Evolutionary conservation across 2,113 vertebrate genomes (phyloP), one percentile per base, ranked within the genome.

Genomic region (Heliornis fulica): DNA sequence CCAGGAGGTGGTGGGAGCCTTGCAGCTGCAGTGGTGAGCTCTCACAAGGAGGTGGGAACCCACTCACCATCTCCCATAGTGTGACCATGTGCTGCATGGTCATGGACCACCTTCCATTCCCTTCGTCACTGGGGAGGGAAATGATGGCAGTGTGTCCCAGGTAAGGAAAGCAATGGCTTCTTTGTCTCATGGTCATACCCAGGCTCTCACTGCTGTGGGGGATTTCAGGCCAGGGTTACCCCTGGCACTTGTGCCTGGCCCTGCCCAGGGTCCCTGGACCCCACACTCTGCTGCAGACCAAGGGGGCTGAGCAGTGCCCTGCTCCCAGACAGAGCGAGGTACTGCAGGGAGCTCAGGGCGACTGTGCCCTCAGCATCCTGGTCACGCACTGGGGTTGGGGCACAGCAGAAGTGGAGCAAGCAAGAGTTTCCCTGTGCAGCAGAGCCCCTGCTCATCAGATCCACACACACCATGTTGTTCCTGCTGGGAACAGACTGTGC

Each of bases 381-480:
- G 19, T 22, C n/a, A 15, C 0, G 1, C 14, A 2, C 36, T 26
- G 43, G 29, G 59, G 25, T 6, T 4, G 5, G 56, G 48, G 23
- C n/a, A n/a, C n/a, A 20, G 56, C 36, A 50, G 36, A 15, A 65
- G 36, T 1, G 2, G 31, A 21, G 57, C 0, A 3, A 51, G 26
- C 0, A 13, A 19, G 51, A 13, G 32, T 9, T 31, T 28, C 53
- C 17, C 2, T 2, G 2, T 3, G 5, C 2, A 3, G 51, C 60
- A 66, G 26, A 60, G n/a, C 17, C 17, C 29, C 69, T 28, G 32
- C 26, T 65, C 1, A 0, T 15, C 1, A 2, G 12, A 15, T 43
- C 38, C 7, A 1, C 29, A 4, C 1, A 3, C n/a, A 11, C 0
- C 3, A n/a, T 6, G 2, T 13, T 11, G 76, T 4, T 65, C 43